Conservation (phyloP, 2,113 vertebrate genomes). For the Willisornis vidua region DNA sequence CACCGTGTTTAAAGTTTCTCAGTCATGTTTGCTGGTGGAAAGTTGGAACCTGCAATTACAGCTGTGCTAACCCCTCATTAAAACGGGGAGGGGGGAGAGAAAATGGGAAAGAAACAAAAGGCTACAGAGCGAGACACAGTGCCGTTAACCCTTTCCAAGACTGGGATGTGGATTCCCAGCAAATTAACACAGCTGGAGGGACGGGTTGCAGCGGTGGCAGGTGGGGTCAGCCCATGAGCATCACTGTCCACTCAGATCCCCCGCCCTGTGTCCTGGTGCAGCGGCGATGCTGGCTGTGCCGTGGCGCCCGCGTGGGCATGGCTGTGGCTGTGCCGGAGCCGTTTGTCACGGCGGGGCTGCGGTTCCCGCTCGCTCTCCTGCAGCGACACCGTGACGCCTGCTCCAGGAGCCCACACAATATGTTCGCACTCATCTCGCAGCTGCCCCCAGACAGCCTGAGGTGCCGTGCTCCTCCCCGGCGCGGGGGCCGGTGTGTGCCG, state of each 20-base stretch:
- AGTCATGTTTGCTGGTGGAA: conserved; percentile 8
- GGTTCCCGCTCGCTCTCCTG: not conserved
- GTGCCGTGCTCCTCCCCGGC: not conserved
- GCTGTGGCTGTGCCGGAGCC: not conserved
- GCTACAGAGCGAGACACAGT: not conserved
- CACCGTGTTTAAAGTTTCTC: conserved; percentile 28
- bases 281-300: not conserved
- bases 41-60: conserved; percentile 62
- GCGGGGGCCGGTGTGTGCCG: not conserved
- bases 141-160: not conserved
- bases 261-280: rapidly evolving
- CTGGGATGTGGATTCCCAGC: rapidly evolving
- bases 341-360: not conserved
- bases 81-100: not conserved
- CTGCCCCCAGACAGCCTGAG: conserved; percentile 40
- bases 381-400: conserved; percentile 14
- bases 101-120: conserved; percentile 3
- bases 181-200: not conserved
- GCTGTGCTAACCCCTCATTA: conserved; percentile 63
- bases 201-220: rapidly evolving
- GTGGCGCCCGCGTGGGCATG: conserved; percentile 5
- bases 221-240: not conserved
- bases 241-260: rapidly evolving
- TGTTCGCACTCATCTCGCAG: not conserved
- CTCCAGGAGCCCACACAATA: not conserved